These are phyloP conservation scores for Helobdella robusta DNA, from an alignment of 2,888 invertebrate genomes.

Conservation along the genomic window DNA sequence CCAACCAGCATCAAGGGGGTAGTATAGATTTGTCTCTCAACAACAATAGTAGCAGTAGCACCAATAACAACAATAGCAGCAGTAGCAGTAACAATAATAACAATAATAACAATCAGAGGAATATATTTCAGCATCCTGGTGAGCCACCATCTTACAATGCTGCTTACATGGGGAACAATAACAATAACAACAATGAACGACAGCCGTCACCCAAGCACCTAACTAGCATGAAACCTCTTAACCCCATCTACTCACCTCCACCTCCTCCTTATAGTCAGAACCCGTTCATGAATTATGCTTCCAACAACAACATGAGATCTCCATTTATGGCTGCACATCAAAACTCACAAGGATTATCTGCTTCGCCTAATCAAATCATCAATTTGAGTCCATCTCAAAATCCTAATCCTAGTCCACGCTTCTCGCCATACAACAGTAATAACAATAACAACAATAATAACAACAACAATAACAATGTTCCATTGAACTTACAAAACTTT, in stretches of 20 bases:
- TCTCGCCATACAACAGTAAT: constrained; percentile 2
- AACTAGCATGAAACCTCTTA: constrained; percentile 12
- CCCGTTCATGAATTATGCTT: constrained; percentile 20
- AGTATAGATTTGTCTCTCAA: constrained; percentile 11
- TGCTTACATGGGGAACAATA: background rate
- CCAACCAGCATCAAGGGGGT: background rate
- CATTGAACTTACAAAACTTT: constrained; percentile 11
- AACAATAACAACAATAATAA: too few relatives aligned
- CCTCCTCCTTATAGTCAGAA: constrained; percentile 24
- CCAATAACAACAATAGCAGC: constrained; percentile 12
- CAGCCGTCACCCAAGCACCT: constrained; percentile 12
- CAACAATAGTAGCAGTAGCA: constrained; percentile 9
- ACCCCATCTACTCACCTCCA: constrained; percentile 10
- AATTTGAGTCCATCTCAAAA: constrained; percentile 22
- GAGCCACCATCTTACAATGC: constrained; percentile 15
- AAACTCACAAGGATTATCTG: constrained; percentile 8
- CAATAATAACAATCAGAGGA: constrained; percentile 1
- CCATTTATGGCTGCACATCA: background rate
- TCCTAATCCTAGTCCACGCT: constrained; percentile 15
- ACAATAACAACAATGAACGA: background rate
- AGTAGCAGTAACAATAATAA: background rate
- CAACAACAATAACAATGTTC: background rate
- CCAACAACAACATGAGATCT: constrained; percentile 7
- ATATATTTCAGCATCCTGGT: background rate
- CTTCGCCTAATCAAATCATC: constrained; percentile 13